phyloP scores from a whole-genome alignment of 2,113 vertebrate genomes.

The Pomatostomus ruficeps region DNA sequence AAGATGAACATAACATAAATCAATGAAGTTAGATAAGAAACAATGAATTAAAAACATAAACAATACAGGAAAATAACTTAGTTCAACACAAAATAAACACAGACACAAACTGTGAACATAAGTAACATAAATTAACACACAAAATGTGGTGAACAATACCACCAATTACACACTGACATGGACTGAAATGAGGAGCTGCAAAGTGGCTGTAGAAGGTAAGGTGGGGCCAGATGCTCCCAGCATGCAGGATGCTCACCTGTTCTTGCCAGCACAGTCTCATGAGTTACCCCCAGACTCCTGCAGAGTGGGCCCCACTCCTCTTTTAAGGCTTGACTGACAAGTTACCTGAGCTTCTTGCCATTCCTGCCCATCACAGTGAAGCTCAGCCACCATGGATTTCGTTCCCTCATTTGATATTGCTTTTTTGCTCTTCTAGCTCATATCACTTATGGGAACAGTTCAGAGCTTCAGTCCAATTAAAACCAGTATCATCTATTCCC shows the following conservation, averaged over 20 bases:
- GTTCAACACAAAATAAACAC: slow-evolving; percentile 38
- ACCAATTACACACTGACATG: neutral
- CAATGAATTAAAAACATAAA: slow-evolving; percentile 23
- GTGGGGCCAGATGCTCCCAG: neutral
- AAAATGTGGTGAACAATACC: neutral
- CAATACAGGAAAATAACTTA: slow-evolving; percentile 24
- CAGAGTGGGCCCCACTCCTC: neutral
- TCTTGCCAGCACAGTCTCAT: neutral
- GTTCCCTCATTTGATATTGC: neutral
- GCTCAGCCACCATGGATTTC: neutral
- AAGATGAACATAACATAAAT: slow-evolving; percentile 26
- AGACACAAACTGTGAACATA: neutral
- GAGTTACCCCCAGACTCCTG: neutral
- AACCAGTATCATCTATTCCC: neutral
- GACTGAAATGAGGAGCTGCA: neutral
- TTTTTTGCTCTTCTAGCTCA: neutral
- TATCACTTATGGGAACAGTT: neutral
- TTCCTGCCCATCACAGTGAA: neutral
- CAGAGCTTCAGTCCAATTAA: neutral
- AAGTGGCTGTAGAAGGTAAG: neutral
- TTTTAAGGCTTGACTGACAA: neutral
- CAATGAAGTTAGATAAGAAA: slow-evolving; percentile 1
- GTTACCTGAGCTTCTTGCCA: neutral
- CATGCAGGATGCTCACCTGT: neutral
- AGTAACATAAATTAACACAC: neutral